These are phyloP conservation scores for Hermaeophaga mercurialis DNA, from an alignment of 2,888 invertebrate genomes.

Conservation along the genomic window DNA sequence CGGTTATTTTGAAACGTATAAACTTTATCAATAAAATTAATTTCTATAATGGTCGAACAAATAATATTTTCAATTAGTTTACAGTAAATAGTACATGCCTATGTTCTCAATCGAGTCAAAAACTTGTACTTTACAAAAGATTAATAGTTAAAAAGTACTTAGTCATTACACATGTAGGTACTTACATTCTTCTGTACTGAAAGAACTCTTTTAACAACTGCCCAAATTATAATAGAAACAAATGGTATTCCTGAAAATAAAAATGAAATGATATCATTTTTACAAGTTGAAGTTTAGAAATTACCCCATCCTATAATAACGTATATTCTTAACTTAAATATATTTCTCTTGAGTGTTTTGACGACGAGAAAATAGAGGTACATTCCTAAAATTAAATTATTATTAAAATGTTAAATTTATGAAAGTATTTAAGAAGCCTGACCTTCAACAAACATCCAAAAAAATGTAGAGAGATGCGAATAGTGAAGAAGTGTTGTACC, in stretches of 20 bases:
- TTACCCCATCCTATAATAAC: slow-evolving; percentile 86
- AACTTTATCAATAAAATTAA: too few relatives aligned
- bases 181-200: slow-evolving; percentile 30
- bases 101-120: too few relatives aligned
- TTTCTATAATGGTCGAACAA: too few relatives aligned
- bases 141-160: too few relatives aligned
- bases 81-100: too few relatives aligned
- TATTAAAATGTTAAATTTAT: too few relatives aligned
- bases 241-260: slow-evolving; percentile 61
- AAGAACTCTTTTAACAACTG: slow-evolving; percentile 58
- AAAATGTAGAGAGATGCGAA: slow-evolving; percentile 92
- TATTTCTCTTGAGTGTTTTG: slow-evolving; percentile 84
- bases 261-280: not conserved
- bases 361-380: slow-evolving; percentile 88
- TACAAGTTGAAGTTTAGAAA: not conserved
- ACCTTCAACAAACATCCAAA: slow-evolving; percentile 99
- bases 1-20: too few relatives aligned
- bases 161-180: not conserved
- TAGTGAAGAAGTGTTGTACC: slow-evolving; percentile 81
- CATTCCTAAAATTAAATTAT: slow-evolving; percentile 69
- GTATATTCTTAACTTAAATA: slow-evolving; percentile 81
- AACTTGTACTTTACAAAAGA: too few relatives aligned
- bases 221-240: slow-evolving; percentile 63
- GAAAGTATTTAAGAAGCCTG: too few relatives aligned
- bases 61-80: too few relatives aligned